Conservation (phyloP, 2,888 invertebrate genomes). For the Alloplasta piceator region DNA sequence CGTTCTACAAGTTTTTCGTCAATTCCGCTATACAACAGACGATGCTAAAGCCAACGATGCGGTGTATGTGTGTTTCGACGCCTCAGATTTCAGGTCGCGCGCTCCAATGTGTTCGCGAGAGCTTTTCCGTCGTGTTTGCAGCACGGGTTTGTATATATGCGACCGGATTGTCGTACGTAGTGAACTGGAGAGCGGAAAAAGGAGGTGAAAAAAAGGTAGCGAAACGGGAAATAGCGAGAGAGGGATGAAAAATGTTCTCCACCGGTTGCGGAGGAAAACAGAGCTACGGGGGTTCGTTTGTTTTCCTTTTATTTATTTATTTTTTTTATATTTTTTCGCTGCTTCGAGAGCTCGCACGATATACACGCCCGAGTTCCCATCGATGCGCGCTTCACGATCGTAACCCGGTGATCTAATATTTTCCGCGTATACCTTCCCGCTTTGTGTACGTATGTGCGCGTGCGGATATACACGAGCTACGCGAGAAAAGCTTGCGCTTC, state of each 20-base stretch:
- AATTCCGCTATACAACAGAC: neutral
- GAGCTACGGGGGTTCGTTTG: constrained; percentile 26
- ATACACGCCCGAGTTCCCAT: constrained; percentile 60
- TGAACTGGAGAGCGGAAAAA: constrained; percentile 15
- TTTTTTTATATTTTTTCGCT: neutral
- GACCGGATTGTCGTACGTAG: neutral
- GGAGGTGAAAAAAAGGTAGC: neutral
- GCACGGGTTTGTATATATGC: no score
- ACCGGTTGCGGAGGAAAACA: constrained; percentile 24
- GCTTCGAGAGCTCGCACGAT: constrained; percentile 35
- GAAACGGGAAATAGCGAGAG: constrained; percentile 21
- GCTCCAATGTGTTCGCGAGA: constrained; percentile 2
- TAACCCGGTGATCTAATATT: constrained; percentile 60
- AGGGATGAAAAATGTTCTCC: constrained; percentile 28
- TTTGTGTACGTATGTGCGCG: constrained; percentile 11
- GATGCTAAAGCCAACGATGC: no score
- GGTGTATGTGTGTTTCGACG: neutral
- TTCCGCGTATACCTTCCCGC: neutral
- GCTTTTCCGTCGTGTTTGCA: no score
- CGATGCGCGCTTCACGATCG: constrained; percentile 51
- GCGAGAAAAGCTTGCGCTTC: constrained; percentile 31
- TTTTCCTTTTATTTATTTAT: constrained; percentile 8
- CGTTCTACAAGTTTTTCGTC: neutral
- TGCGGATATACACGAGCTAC: neutral
- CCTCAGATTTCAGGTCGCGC: neutral